Evolutionary conservation across 2,888 invertebrate species (phyloP).

Genomic region (Smittia sp.): DNA sequence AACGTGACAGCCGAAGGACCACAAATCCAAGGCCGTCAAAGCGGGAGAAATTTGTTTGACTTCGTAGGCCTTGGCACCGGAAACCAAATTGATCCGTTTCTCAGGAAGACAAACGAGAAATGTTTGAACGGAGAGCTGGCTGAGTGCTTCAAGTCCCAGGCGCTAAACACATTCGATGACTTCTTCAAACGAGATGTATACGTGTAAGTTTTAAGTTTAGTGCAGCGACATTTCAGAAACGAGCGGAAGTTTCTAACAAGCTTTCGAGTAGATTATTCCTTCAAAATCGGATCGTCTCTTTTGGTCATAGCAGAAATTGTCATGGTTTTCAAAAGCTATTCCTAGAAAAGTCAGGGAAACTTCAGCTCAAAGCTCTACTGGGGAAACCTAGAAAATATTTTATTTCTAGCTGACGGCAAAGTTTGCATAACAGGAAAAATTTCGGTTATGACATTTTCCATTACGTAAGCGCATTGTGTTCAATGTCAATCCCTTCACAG

Average conservation of each 20-base stretch:
- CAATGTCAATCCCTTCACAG: conserved; percentile 47
- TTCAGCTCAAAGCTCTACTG: too few species aligned
- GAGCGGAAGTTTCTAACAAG: too few species aligned
- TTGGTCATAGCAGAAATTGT: too few species aligned
- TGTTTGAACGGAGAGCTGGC: conserved; percentile 78
- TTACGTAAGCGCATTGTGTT: background rate
- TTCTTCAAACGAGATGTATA: conserved; percentile 69
- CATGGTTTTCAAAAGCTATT: too few species aligned
- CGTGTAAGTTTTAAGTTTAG: conserved; percentile 46
- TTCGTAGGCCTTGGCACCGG: conserved; percentile 76
- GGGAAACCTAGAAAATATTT: too few species aligned
- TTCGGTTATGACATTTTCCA: background rate
- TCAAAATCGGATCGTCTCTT: too few species aligned
- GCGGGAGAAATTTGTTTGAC: conserved; percentile 70
- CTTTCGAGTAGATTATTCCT: too few species aligned
- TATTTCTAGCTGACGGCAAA: too few species aligned
- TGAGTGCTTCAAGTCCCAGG: conserved; percentile 81
- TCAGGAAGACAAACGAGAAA: conserved; percentile 69
- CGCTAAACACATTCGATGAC: conserved; percentile 70
- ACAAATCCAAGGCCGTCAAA: conserved; percentile 54
- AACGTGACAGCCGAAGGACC: background rate
- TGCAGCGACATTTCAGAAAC: too few species aligned
- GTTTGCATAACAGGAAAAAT: background rate
- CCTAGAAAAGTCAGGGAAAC: too few species aligned
- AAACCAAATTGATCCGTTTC: conserved; percentile 71